A percentile compares a stretch with the other conserved stretches of the same genome.
These are phyloP conservation scores for Furnarius figulus DNA, from an alignment of 2,113 vertebrate species.

Conservation along the genomic window DNA sequence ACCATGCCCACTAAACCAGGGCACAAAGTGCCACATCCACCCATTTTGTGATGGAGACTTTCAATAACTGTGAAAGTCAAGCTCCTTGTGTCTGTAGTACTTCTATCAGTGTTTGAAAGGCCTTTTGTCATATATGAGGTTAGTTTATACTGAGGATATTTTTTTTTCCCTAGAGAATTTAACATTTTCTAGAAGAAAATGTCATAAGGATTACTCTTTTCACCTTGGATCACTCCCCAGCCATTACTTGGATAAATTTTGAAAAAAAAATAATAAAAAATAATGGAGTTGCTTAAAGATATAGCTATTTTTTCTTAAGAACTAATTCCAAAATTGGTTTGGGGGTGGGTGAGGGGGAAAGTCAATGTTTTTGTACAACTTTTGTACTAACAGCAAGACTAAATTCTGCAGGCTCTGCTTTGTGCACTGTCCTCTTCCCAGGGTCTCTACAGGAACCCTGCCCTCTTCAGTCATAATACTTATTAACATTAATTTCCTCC, in stretches of 20 bases:
- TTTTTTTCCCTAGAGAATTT: not conserved
- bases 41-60: not conserved
- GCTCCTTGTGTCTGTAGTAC: not conserved
- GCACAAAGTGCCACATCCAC: not conserved
- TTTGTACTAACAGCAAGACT: not conserved
- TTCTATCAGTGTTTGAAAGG: not conserved
- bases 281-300: not conserved
- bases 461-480: not conserved
- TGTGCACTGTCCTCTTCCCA: not conserved
- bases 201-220: not conserved
- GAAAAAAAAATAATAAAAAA: not conserved
- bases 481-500: not conserved
- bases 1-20: not conserved
- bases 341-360: too few species aligned
- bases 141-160: not conserved
- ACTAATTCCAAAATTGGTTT: not conserved
- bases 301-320: not conserved
- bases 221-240: not conserved
- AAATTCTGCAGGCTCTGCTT: not conserved
- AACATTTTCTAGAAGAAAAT: not conserved
- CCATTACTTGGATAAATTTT: not conserved
- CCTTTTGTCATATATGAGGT: not conserved
- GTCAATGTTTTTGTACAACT: not conserved
- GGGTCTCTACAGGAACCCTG: not conserved
- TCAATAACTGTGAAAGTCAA: not conserved